Conservation (phyloP, 2,888 invertebrate species). For the Harpalus rubripes region DNA sequence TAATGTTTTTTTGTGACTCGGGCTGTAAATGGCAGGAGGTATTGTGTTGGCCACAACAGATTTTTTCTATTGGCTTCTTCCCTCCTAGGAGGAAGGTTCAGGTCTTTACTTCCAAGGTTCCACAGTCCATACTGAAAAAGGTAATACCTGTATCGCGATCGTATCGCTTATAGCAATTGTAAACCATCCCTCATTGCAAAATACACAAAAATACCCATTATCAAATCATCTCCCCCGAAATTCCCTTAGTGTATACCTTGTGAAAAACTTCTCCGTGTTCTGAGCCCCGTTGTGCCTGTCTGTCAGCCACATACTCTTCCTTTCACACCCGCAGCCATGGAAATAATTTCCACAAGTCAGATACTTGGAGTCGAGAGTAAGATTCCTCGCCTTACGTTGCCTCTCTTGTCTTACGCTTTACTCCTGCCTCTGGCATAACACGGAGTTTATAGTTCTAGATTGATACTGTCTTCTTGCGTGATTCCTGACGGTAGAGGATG, state of each 20-base stretch:
- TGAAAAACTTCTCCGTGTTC: conserved; percentile 19
- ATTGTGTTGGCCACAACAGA: no score
- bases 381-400: conserved; percentile 20
- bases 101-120: not conserved
- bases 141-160: no score
- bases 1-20: no score
- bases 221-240: conserved; percentile 16
- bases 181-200: not conserved
- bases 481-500: conserved; percentile 36
- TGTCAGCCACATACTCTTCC: conserved; percentile 45
- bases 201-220: conserved; percentile 7
- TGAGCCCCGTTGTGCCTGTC: conserved; percentile 6
- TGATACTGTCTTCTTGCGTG: conserved; percentile 44
- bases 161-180: not conserved
- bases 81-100: no score
- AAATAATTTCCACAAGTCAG: conserved; percentile 48
- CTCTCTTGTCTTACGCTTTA: not conserved
- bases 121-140: not conserved
- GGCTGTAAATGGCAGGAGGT: no score
- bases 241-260: not conserved
- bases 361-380: conserved; percentile 12
- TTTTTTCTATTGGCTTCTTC: no score
- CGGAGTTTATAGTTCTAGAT: conserved; percentile 44
- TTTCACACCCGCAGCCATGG: conserved; percentile 30
- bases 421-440: not conserved